Percentiles rank a stretch among this genome's conserved stretches.
These are phyloP conservation scores for Heliconius charithonia DNA, from an alignment of 2,888 invertebrate species.

Conservation along the genomic window DNA sequence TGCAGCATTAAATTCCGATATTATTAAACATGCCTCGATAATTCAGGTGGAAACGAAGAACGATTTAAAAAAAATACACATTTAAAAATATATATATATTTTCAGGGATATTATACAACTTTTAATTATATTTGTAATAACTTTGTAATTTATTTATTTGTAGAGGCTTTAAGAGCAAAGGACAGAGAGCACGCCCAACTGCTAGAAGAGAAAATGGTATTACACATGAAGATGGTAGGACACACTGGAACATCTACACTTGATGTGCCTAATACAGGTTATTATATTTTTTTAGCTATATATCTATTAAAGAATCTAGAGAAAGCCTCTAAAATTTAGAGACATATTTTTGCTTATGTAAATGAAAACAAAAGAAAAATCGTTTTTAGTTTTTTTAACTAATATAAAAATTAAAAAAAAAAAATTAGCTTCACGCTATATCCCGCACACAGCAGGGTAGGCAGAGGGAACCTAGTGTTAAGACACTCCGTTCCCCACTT, in stretches of 20 bases:
- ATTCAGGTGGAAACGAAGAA: too few relatives aligned
- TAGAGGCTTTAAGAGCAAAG: slow-evolving; percentile 93
- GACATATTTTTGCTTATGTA: not conserved
- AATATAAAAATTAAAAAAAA: too few relatives aligned
- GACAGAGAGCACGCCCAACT: slow-evolving; percentile 93
- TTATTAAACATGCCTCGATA: too few relatives aligned
- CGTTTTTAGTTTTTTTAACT: not conserved
- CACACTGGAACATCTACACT: slow-evolving; percentile 81
- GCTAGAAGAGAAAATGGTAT: slow-evolving; percentile 93
- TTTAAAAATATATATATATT: too few relatives aligned
- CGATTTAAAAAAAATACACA: too few relatives aligned
- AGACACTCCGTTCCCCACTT: too few relatives aligned
- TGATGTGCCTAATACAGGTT: slow-evolving; percentile 71
- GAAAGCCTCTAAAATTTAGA: too few relatives aligned
- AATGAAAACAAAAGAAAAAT: too few relatives aligned
- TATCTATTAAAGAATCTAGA: not conserved
- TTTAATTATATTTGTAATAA: not conserved
- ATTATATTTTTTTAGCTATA: not conserved
- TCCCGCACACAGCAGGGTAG: too few relatives aligned
- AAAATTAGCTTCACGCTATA: too few relatives aligned
- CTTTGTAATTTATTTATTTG: slow-evolving; percentile 39
- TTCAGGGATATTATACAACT: not conserved
- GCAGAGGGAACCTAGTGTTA: too few relatives aligned
- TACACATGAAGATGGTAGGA: slow-evolving; percentile 90
- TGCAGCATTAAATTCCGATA: too few relatives aligned